Base-by-base conservation (phyloP, 92 coral and sea anemone species). In the Palythoa heliodiscus region DNA sequence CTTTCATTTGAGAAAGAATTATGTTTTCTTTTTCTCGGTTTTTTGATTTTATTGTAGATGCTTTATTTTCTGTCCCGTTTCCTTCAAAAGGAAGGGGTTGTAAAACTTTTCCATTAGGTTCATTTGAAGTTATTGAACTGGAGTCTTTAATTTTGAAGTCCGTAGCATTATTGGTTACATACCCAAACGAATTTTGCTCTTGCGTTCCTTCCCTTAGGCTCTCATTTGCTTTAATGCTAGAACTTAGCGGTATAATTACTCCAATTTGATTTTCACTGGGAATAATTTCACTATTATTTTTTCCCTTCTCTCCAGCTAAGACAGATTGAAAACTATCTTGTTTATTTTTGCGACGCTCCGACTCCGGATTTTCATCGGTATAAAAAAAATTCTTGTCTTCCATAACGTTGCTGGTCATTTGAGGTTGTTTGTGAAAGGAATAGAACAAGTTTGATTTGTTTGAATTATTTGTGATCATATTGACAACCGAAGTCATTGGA, bases 1-100 rank as follows among this genome's bases (percentile, higher is more conserved):
- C 98, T 54, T 85, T 90, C 15, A 91, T 5, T 13, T 37, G 43
- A 19, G 78, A 73, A 35, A 72, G 86, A 17, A 55, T n/a, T 6
- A 11, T 29, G 7, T 78, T 17, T 39, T 78, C 71, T 61, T 23
- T 64, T 43, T 23, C 74, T 80, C 20, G 66, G 3, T 47, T 66
- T 20, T 80, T 64, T 8, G 17, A 47, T 12, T 80, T 80, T 0
- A 6, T n/a, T 22, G 22, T 63, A 35, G 23, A 60, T 16, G 1
- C 12, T 5, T 66, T 47, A 8, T 23, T 52, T n/a, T 35, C 7
- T 80, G 66, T 64, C 15, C 43, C 61, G 16, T 80, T 64, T 8
- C 40, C 22, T 19, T 60, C 84, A 43, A 67, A n/a, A 17, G 22
- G 48, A 70, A 80, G 60, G 5, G 84, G 73, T 39, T 64, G 74